Evolutionary conservation across 2,797 vertebrate genomes (phyloP), one percentile per base, ranked within the genome.

Genomic region (Tachyglossus aculeatus): DNA sequence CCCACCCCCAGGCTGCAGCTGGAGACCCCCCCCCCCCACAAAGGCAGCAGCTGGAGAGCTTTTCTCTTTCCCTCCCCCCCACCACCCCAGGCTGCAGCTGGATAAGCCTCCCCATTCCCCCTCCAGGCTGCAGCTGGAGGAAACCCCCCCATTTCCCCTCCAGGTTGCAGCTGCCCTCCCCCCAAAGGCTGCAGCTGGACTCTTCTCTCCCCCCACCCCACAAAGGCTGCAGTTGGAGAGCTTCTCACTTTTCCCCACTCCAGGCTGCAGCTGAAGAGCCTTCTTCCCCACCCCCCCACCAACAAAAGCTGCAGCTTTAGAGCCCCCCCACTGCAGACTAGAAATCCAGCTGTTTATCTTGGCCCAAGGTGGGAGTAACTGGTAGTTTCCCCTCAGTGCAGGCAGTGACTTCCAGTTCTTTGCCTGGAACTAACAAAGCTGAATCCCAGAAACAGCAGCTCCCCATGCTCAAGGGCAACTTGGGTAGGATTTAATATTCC

Each of bases 1-100:
- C 47, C 25, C 37, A 47, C 47, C 62, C 29, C 31, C 52, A 66
- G 40, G 59, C 67, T 73, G 59, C 36, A 8, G 27, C 58, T 12
- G 47, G 41, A 67, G 67, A 50, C 41, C 36, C 41, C 48, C 40
- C 19, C 33, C 60, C 36, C 41, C 25, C 38, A 59, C 12, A 36
- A 29, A 65, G 58, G 22, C 34, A 41, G 44, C 34, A 52, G 27
- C 1, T 48, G 45, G 25, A 27, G 7, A 10, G 19, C 18, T 16
- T 29, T 41, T 41, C 2, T 41, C 7, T 21, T 19, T 83, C 64
- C 12, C 18, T 47, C 31, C 4, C 57, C 9, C 9, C 24, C 10
- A 50, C 25, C 5, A 11, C 14, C 6, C 21, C 34, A n/a, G 5
- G 11, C 18, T 8, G 15, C 19, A 33, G 10, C 36, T 12, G 31